Conservation (phyloP, 2,113 vertebrate genomes). For the Pterophyllum scalare region DNA sequence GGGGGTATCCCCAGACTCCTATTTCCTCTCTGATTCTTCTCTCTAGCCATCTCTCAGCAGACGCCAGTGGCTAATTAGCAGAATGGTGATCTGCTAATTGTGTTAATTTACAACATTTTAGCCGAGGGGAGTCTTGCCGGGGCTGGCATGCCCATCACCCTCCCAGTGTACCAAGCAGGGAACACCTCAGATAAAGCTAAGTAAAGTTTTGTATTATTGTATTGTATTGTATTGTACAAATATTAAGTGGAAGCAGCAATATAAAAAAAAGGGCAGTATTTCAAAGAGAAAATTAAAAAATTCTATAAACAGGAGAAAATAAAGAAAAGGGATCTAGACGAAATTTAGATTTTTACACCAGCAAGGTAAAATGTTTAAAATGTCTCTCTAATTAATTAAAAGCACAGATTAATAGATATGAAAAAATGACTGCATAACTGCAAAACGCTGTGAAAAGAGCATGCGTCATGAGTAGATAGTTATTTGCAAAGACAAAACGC, state of each 20-base stretch:
- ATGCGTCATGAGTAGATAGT: no score
- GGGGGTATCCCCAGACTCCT: conserved; percentile 87
- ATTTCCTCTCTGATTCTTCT: conserved; percentile 77
- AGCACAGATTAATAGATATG: neutral
- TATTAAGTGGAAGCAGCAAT: neutral
- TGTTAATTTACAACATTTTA: conserved; percentile 99
- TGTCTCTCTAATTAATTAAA: no score
- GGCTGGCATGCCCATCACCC: conserved; percentile 89
- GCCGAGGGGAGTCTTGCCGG: conserved; percentile 92
- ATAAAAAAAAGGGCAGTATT: conserved; percentile 17
- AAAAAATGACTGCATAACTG: neutral
- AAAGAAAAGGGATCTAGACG: neutral
- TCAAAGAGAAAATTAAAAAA: conserved; percentile 22
- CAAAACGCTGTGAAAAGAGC: neutral
- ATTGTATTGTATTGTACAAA: no score
- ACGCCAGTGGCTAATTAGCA: conserved; percentile 96
- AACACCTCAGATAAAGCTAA: conserved; percentile 85
- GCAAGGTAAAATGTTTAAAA: neutral
- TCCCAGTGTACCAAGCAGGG: conserved; percentile 86
- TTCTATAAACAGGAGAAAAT: conserved; percentile 6
- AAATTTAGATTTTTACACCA: neutral
- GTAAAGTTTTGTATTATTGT: conserved; percentile 38
- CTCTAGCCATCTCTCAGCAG: conserved; percentile 89
- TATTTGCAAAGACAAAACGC: neutral
- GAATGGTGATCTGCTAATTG: conserved; percentile 97